Evolutionary conservation across 2,113 vertebrate species (phyloP).

Genomic region (Sarotherodon lohbergeri): DNA sequence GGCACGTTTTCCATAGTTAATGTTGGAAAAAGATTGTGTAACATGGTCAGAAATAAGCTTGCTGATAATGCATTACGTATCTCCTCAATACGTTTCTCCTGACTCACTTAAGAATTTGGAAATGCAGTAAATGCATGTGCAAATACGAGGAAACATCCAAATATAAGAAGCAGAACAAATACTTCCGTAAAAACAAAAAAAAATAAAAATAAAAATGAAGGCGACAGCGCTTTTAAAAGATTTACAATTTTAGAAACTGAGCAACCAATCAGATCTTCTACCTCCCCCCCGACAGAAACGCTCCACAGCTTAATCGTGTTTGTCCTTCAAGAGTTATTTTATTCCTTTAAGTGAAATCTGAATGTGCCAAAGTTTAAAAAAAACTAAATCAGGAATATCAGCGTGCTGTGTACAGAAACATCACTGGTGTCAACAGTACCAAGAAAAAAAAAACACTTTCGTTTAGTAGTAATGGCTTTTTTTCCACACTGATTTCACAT

Average conservation of each 20-base stretch:
- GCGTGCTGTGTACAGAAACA: not conserved
- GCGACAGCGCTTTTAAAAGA: not conserved
- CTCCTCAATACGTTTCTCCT: not conserved
- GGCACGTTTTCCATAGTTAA: not conserved
- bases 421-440: not conserved
- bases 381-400: not conserved
- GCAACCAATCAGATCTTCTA: not conserved
- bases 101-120: not conserved
- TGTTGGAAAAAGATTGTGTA: not conserved
- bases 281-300: not conserved
- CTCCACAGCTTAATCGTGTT: not conserved
- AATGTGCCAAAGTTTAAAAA: not conserved
- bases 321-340: not conserved
- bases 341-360: not conserved
- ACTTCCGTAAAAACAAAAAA: conserved; percentile 8
- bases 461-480: not conserved
- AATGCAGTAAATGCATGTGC: not conserved
- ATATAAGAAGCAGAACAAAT: conserved; percentile 17
- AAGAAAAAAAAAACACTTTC: not conserved
- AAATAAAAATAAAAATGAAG: not conserved
- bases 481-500: not conserved
- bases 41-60: not conserved
- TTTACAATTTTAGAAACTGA: not conserved
- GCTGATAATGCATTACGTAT: not conserved
- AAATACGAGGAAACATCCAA: not conserved